These are phyloP conservation scores for Drosophila anceps DNA, from an alignment of 2,888 invertebrate species.

Conservation along the genomic window DNA sequence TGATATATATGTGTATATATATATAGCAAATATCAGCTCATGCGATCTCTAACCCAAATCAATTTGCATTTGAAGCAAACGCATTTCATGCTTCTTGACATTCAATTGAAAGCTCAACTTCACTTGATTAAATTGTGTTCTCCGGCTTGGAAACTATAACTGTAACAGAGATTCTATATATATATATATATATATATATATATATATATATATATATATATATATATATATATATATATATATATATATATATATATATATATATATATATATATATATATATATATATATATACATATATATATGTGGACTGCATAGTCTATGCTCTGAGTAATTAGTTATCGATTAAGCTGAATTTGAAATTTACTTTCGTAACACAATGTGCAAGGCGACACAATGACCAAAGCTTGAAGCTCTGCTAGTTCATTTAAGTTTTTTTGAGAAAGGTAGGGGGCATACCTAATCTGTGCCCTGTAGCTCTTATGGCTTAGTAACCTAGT, in stretches of 20 bases:
- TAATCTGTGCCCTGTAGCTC: too few species aligned
- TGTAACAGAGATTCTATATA: not conserved
- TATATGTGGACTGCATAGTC: not conserved
- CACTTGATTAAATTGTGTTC: not conserved
- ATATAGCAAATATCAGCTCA: not conserved
- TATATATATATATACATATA: too few species aligned
- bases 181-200: too few species aligned
- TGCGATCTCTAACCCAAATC: constrained; percentile 4
- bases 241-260: too few species aligned
- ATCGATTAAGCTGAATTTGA: not conserved
- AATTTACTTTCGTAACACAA: not conserved
- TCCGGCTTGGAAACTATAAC: not conserved
- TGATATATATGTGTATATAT: not conserved
- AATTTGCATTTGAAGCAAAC: not conserved
- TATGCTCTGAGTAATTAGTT: not conserved
- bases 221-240: too few species aligned
- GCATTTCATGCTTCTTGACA: constrained; percentile 4
- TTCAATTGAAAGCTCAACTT: not conserved
- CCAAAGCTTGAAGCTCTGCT: not conserved
- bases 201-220: too few species aligned
- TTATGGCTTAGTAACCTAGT: too few species aligned
- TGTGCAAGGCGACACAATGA: too few species aligned
- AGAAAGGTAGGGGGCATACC: too few species aligned
- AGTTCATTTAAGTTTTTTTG: too few species aligned
- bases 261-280: too few species aligned